Conservation (phyloP, 2,888 invertebrate genomes). For the Pherbina coryleti region DNA sequence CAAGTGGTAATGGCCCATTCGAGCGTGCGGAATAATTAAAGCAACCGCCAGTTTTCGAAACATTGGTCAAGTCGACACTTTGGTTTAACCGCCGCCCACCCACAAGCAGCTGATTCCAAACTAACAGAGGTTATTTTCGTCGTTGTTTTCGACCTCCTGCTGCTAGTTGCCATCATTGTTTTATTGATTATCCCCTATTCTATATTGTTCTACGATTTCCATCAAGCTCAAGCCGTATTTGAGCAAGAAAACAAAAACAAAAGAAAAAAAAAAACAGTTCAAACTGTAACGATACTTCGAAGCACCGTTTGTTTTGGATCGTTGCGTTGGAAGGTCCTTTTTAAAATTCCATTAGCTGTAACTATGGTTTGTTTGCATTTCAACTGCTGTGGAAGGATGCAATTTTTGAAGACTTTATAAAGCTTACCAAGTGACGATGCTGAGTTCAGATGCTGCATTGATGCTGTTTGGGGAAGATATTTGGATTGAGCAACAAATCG, state of each 20-base stretch:
- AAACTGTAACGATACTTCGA: neutral
- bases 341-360: slow-evolving; percentile 20
- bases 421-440: neutral
- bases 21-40: slow-evolving; percentile 39
- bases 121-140: neutral
- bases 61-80: slow-evolving; percentile 28
- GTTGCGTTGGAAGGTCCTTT: neutral
- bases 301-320: slow-evolving; percentile 2
- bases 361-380: too few species aligned
- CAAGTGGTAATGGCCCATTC: neutral
- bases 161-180: neutral
- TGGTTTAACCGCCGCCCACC: neutral
- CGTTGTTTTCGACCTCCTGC: neutral
- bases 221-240: neutral
- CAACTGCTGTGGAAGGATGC: too few species aligned
- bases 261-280: neutral
- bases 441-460: neutral
- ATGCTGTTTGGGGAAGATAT: neutral
- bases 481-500: neutral
- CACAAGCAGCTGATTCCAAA: neutral
- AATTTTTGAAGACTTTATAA: too few species aligned
- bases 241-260: neutral
- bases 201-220: neutral
- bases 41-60: slow-evolving; percentile 37
- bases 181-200: neutral